phyloP scores from a whole-genome alignment of 2,888 invertebrate genomes.

The Sympetrum striolatum region DNA sequence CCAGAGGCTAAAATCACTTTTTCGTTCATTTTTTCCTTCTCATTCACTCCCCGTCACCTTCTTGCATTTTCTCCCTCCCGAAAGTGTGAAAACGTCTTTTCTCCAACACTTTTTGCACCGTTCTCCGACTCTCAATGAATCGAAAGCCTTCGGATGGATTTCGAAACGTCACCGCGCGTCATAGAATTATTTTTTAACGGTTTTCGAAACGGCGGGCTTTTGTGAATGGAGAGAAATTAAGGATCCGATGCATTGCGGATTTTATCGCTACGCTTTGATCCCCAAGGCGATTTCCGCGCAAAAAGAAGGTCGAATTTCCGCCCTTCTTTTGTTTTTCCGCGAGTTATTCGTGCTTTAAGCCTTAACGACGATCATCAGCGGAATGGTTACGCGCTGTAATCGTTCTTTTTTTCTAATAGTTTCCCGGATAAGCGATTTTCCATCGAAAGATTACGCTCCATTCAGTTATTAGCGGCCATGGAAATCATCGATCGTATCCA shows the following conservation, averaged over 20 bases:
- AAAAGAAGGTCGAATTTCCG: neutral
- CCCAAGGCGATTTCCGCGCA: neutral
- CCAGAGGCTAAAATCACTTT: constrained; percentile 43
- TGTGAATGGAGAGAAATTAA: neutral
- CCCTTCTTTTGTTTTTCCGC: neutral
- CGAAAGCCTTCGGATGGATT: neutral
- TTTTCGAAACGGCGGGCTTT: neutral
- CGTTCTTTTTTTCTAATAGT: too few relatives aligned
- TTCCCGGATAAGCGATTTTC: too few relatives aligned
- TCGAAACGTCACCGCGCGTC: neutral
- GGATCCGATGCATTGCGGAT: neutral
- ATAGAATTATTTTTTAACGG: neutral
- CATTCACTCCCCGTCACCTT: constrained; percentile 44
- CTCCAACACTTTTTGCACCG: neutral
- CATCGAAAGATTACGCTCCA: too few relatives aligned
- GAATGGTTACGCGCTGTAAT: too few relatives aligned
- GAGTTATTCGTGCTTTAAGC: too few relatives aligned
- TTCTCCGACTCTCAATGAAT: neutral
- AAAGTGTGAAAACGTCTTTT: constrained; percentile 34
- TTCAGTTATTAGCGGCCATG: too few relatives aligned
- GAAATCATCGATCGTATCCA: too few relatives aligned
- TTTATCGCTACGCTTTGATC: neutral
- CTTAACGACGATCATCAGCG: too few relatives aligned
- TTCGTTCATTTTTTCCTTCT: constrained; percentile 11
- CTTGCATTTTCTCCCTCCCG: constrained; percentile 38